Conservation (phyloP, 2,113 vertebrate genomes). For the Oncorhynchus tshawytscha region DNA sequence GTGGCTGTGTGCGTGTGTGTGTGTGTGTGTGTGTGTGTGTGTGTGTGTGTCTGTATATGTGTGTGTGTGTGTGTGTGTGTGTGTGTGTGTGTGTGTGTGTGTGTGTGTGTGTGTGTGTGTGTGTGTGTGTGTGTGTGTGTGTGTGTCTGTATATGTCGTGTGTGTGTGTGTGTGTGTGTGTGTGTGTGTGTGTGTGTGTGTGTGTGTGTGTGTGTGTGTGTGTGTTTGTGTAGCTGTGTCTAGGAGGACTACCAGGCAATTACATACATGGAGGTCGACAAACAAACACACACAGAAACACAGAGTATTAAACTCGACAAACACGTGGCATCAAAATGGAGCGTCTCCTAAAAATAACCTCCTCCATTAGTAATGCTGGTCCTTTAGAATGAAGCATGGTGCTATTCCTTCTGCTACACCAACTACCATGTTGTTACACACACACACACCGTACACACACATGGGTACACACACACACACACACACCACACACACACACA, state of each 20-base stretch:
- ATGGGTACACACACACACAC: not conserved
- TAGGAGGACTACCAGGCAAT: no score
- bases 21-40: no score
- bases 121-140: no score
- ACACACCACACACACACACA: not conserved
- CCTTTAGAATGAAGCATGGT: slow-evolving; percentile 19
- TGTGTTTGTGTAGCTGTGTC: not conserved
- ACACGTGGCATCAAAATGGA: slow-evolving; percentile 65
- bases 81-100: not conserved
- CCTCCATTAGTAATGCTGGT: slow-evolving; percentile 60
- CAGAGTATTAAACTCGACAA: slow-evolving; percentile 43
- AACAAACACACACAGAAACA: not conserved
- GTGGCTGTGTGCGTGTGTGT: no score
- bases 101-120: not conserved
- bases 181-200: no score
- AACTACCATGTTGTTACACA: not conserved
- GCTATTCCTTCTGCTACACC: not conserved
- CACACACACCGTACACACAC: not conserved
- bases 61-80: not conserved
- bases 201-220: no score
- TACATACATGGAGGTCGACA: not conserved
- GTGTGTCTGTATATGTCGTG: no score
- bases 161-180: not conserved
- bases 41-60: no score
- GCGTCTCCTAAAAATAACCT: slow-evolving; percentile 66